Conservation (phyloP, 2,888 invertebrate species). For the Siphonodentalium dalli region DNA sequence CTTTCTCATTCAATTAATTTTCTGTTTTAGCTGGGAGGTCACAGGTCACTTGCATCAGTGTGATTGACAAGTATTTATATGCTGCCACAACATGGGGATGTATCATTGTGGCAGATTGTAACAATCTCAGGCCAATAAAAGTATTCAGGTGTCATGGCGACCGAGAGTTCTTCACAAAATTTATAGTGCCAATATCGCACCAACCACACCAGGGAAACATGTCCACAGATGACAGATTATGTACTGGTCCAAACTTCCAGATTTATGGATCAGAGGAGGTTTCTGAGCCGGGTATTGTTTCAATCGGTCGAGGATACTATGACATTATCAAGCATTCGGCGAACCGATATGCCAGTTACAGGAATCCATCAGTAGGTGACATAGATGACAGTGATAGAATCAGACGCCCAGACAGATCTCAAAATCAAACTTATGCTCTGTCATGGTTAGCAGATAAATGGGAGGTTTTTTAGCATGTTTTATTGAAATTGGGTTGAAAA, state of each 20-base stretch:
- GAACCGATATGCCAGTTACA: not conserved
- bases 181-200: slow-evolving; percentile 39
- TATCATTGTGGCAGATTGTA: slow-evolving; percentile 85
- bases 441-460: slow-evolving; percentile 49
- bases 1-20: slow-evolving; percentile 1
- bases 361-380: not conserved
- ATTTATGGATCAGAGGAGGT: slow-evolving; percentile 3
- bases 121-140: slow-evolving; percentile 82
- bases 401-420: slow-evolving; percentile 11
- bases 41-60: slow-evolving; percentile 77
- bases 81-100: slow-evolving; percentile 96
- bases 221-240: not conserved
- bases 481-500: too few relatives aligned
- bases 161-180: slow-evolving; percentile 48
- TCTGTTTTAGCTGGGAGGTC: slow-evolving; percentile 59
- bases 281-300: slow-evolving; percentile 36
- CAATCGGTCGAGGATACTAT: slow-evolving; percentile 46
- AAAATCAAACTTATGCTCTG: slow-evolving; percentile 41
- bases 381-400: slow-evolving; percentile 9
- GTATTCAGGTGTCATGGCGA: slow-evolving; percentile 75
- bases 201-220: not conserved
- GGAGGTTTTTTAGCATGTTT: slow-evolving; percentile 51
- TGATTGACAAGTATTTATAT: slow-evolving; percentile 72
- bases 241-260: not conserved
- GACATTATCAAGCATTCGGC: slow-evolving; percentile 34